Conservation (phyloP, 2,888 invertebrate species). For the Aspidiotus destructor region DNA sequence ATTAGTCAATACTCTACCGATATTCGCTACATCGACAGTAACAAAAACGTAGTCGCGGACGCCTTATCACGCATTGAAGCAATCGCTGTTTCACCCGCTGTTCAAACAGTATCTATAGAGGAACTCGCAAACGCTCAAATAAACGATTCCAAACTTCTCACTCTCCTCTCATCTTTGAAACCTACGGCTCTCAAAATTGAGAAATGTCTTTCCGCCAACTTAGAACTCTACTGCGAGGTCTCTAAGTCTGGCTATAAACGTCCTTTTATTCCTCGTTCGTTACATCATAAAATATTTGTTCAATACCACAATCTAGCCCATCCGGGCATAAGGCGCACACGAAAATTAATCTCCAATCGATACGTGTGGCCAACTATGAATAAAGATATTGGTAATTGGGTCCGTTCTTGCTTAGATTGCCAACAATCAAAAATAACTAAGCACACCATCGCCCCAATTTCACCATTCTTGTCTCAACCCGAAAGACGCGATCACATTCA, state of each 20-base stretch:
- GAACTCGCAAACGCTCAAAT: background rate
- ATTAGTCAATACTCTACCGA: too few relatives aligned
- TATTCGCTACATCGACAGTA: too few relatives aligned
- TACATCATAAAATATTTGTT: background rate
- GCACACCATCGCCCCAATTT: background rate
- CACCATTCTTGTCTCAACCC: too few relatives aligned
- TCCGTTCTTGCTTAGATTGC: background rate
- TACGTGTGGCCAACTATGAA: background rate
- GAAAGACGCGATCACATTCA: background rate
- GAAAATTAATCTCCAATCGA: background rate
- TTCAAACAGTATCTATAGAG: background rate
- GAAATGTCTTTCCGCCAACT: background rate
- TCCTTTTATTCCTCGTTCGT: background rate
- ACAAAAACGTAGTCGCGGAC: too few relatives aligned
- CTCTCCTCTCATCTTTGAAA: background rate
- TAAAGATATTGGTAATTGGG: slow-evolving; percentile 7
- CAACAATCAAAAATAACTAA: background rate
- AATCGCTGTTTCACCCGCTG: background rate
- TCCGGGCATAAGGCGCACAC: background rate
- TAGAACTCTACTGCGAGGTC: background rate
- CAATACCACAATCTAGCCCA: slow-evolving; percentile 10
- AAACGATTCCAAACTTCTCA: background rate
- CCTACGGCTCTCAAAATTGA: background rate
- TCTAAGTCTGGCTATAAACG: background rate
- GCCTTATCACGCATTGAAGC: too few relatives aligned